Conservation (phyloP, 2,113 vertebrate genomes). For the Ondatra zibethicus region DNA sequence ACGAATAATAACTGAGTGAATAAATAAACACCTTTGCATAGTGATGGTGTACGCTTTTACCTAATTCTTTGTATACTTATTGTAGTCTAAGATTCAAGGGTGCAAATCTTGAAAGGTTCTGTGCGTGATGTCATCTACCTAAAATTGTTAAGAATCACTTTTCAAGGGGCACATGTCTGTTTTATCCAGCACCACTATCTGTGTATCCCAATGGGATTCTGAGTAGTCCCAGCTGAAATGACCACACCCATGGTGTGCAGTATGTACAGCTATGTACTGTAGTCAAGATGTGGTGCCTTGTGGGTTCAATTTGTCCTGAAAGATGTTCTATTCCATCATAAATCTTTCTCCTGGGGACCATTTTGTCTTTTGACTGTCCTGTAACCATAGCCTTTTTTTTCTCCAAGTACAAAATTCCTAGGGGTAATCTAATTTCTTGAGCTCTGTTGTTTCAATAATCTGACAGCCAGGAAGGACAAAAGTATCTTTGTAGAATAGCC, state of each 20-base stretch:
- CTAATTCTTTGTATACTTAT: background rate
- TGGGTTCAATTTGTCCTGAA: too few species aligned
- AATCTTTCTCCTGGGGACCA: background rate
- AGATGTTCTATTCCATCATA: background rate
- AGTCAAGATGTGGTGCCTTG: background rate
- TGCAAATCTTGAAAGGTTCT: background rate
- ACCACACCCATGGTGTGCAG: background rate
- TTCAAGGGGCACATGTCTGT: background rate
- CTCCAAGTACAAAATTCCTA: background rate
- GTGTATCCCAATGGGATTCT: accelerated
- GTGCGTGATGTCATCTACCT: background rate
- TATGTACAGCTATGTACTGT: background rate
- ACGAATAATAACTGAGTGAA: background rate
- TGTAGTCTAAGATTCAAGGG: background rate
- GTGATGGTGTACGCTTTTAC: background rate
- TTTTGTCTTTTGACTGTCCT: background rate
- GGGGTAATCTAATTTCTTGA: background rate
- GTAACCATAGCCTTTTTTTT: background rate
- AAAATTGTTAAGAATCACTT: background rate
- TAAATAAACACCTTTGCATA: background rate
- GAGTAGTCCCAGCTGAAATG: background rate
- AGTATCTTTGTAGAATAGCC: background rate
- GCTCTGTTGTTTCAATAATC: background rate
- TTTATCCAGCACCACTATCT: background rate
- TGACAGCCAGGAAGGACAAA: background rate